phyloP scores from a whole-genome alignment of 2,113 vertebrate genomes.

The Eupsittula cactorum region DNA sequence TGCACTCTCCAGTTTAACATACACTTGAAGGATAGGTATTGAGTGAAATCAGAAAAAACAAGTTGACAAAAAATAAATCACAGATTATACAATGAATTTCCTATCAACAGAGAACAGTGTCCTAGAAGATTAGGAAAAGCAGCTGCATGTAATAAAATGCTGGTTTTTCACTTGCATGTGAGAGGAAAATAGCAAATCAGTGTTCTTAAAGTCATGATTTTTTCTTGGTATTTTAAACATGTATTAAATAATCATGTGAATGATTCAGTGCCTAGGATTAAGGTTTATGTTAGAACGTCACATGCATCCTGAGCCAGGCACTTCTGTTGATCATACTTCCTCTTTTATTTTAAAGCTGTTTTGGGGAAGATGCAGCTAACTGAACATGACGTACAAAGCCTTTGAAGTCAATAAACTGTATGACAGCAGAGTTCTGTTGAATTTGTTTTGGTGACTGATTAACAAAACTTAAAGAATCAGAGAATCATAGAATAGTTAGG shows the following conservation, averaged over 20 bases:
- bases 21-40: background rate
- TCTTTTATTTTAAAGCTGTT: conserved; percentile 4
- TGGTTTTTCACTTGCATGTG: fast-evolving
- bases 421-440: background rate
- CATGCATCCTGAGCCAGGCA: background rate
- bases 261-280: background rate
- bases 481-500: too few species aligned
- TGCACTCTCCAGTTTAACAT: background rate
- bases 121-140: background rate
- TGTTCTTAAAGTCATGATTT: conserved; percentile 5
- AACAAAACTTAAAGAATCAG: background rate
- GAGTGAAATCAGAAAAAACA: background rate
- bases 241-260: conserved; percentile 57
- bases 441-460: background rate
- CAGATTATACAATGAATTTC: background rate
- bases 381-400: background rate
- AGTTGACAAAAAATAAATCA: background rate
- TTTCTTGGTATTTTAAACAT: conserved; percentile 55
- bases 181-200: background rate
- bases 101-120: background rate
- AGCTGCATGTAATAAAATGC: background rate
- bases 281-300: conserved; percentile 34
- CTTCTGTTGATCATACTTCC: background rate
- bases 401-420: background rate
- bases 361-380: background rate